phyloP scores from a whole-genome alignment of 2,113 vertebrate genomes.

The Bufo bufo region DNA sequence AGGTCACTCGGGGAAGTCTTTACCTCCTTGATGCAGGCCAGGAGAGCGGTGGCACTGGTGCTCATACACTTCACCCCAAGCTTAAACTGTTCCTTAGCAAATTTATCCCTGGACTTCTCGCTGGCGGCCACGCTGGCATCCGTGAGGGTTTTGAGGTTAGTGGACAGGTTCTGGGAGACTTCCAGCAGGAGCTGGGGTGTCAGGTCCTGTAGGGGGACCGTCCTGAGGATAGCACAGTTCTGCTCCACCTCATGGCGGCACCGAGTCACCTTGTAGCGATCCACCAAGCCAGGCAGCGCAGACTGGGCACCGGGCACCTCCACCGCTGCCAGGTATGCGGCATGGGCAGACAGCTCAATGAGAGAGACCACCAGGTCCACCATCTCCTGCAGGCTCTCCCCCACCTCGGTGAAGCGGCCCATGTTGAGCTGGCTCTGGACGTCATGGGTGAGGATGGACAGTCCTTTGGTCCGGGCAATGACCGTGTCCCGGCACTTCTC shows the following conservation, averaged over 20 bases:
- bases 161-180: conserved; percentile 93
- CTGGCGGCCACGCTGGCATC: conserved; percentile 91
- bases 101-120: conserved; percentile 90
- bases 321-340: conserved; percentile 91
- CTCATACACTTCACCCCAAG: conserved; percentile 95
- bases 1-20: conserved; percentile 92
- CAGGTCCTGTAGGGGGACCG: conserved; percentile 85
- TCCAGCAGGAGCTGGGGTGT: conserved; percentile 94
- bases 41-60: conserved; percentile 90
- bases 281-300: conserved; percentile 88
- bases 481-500: conserved; percentile 97
- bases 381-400: conserved; percentile 90
- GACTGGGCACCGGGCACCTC: conserved; percentile 87
- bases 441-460: conserved; percentile 96
- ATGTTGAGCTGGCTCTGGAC: conserved; percentile 98
- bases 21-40: conserved; percentile 93
- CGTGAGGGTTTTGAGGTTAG: conserved; percentile 92
- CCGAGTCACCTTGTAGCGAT: conserved; percentile 96
- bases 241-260: conserved; percentile 97
- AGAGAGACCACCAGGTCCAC: conserved; percentile 92
- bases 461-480: conserved; percentile 96
- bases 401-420: conserved; percentile 92
- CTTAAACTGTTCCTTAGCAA: conserved; percentile 96
- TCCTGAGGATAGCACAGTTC: conserved; percentile 83
- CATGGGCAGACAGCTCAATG: conserved; percentile 93